These are phyloP conservation scores for Sandelia bainsii DNA, from an alignment of 2,797 vertebrate species.

Conservation along the genomic window DNA sequence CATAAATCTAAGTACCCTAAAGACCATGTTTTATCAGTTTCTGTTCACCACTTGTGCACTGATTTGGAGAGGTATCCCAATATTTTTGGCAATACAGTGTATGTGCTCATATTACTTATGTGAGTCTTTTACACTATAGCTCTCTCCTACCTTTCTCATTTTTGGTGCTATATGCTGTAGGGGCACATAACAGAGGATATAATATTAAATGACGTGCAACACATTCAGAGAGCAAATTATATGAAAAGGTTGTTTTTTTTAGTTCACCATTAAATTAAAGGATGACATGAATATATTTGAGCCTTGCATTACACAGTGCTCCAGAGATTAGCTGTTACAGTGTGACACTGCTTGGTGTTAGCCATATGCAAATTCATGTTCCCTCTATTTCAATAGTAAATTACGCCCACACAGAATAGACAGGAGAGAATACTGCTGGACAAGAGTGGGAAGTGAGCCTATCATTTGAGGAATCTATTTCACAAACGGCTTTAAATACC, in stretches of 20 bases:
- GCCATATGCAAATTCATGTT: constrained; percentile 61
- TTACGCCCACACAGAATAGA: constrained; percentile 46
- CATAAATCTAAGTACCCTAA: too few species aligned
- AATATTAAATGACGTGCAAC: too few species aligned
- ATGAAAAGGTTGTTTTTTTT: not conserved
- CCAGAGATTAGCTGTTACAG: constrained; percentile 26
- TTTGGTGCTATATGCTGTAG: too few species aligned
- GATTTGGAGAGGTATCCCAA: too few species aligned
- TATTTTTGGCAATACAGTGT: too few species aligned
- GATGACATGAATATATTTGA: constrained; percentile 16
- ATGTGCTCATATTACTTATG: too few species aligned
- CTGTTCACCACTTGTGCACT: too few species aligned
- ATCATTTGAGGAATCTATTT: constrained; percentile 63
- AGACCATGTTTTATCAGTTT: too few species aligned
- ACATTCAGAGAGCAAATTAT: not conserved
- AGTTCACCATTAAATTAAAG: constrained; percentile 4
- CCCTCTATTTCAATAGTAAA: constrained; percentile 51
- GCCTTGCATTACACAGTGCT: constrained; percentile 4
- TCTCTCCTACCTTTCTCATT: too few species aligned
- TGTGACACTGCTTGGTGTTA: constrained; percentile 40
- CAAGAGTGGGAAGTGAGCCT: constrained; percentile 56
- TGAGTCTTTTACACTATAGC: too few species aligned
- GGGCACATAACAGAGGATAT: too few species aligned
- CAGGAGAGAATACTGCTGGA: constrained; percentile 50
- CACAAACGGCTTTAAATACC: constrained; percentile 67